Base-by-base conservation (phyloP, 1,140 invertebrate species). In the Pseudomyrmex dendroicus region DNA sequence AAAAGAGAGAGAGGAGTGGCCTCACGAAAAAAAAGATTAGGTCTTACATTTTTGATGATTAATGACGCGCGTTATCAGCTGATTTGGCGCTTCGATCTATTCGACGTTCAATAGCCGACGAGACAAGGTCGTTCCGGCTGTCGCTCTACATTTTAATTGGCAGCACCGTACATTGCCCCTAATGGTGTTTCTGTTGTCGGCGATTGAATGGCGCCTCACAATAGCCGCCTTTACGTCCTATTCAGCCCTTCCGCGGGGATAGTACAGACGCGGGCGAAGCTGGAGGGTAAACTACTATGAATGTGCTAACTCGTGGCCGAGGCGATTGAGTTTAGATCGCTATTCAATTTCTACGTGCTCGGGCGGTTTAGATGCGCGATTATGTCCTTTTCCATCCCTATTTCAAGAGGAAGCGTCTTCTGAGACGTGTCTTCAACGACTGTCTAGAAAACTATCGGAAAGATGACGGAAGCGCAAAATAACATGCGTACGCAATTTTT, bases 301-400 rank as follows among this genome's bases (percentile, higher is more conserved):
- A 85, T 88, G 87, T 82, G 73, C 87, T 80, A 68, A 73, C 83
- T 77, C 73, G 56, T 61, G 61, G 57, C 50, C 57, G 59, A 13
- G 77, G 73, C 73, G 77, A 88, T 89, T 74, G 83, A 78, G 84
- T 85, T 89, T 85, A 78, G 83, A 80, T 89, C 68, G 86, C 83
- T 89, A 89, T 89, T 89, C 77, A 89, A 88, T 85, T 88, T 85
- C 86, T 89, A 88, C 78, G 87, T 89, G 87, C 84, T 70, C 57
- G 12, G 57, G 46, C 48, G 73, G 59, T 59, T 82, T 78, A 80
- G 87, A 80, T 73, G 52, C 76, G 67, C 68, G 84, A 89, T 89
- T 89, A 89, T 76, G 62, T 83, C 61, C 73, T 64, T 73, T 76
- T 62, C 35, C 48, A 50, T 61, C 35, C 62, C 17, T 46, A 48